A percentile compares a stretch with the other conserved stretches of the same genome.
Conservation (phyloP, 2,888 invertebrate species). For the Pammene aurita region DNA sequence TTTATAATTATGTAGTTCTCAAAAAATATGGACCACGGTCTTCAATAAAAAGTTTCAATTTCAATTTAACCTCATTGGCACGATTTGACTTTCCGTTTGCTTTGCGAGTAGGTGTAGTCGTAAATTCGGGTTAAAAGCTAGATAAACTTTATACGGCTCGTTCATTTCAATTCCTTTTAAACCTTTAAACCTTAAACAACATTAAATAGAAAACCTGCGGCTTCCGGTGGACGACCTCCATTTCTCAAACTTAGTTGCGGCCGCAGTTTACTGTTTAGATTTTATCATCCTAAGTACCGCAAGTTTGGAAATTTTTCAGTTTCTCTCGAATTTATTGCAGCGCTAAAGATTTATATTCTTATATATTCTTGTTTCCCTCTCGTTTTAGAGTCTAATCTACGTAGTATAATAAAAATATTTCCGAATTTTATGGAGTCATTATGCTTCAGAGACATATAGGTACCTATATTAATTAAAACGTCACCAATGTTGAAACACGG, state of each 20-base stretch:
- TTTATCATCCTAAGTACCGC: constrained; percentile 17
- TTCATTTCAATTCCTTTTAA: neutral
- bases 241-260: constrained; percentile 14
- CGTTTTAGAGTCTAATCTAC: too few species aligned
- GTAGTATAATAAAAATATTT: constrained; percentile 27
- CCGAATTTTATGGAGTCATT: too few species aligned
- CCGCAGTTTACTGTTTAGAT: constrained; percentile 13
- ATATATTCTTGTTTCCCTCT: neutral
- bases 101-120: too few species aligned
- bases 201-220: constrained; percentile 9
- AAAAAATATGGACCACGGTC: too few species aligned
- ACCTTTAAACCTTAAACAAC: neutral
- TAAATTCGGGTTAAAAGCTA: neutral
- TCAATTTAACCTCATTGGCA: too few species aligned
- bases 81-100: too few species aligned
- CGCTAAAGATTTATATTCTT: neutral
- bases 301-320: constrained; percentile 16
- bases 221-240: neutral
- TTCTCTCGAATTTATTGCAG: constrained; percentile 4
- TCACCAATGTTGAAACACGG: too few species aligned
- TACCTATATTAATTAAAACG: too few species aligned
- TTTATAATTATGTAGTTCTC: too few species aligned
- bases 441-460: too few species aligned
- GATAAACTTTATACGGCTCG: neutral
- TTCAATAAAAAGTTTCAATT: too few species aligned